A percentile compares a stretch with the other conserved stretches of the same genome.
These are phyloP conservation scores for Melanostoma scalare DNA, from an alignment of 2,888 invertebrate species.

Conservation along the genomic window DNA sequence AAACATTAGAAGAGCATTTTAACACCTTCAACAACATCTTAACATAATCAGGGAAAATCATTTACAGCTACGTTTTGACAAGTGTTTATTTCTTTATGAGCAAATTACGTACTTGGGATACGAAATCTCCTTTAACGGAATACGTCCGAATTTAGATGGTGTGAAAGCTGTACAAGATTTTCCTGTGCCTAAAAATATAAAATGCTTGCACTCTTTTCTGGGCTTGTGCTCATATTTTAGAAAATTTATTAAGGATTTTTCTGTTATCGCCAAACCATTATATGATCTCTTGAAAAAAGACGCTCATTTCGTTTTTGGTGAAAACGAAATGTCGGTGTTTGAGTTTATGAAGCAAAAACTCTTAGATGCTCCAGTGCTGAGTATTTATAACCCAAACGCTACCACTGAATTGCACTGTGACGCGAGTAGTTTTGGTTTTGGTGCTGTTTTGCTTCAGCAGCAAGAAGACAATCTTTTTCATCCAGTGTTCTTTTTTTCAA, in stretches of 20 bases:
- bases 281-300: conserved; percentile 11
- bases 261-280: conserved; percentile 15
- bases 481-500: too few species aligned
- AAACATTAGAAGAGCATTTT: conserved; percentile 28
- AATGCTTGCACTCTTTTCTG: background rate
- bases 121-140: conserved; percentile 1
- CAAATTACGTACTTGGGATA: conserved; percentile 30
- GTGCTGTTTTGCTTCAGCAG: too few species aligned
- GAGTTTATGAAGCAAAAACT: background rate
- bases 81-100: conserved; percentile 68
- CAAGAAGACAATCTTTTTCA: too few species aligned
- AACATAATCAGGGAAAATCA: conserved; percentile 56
- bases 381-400: conserved; percentile 72
- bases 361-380: conserved; percentile 69
- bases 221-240: conserved; percentile 46
- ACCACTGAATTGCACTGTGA: conserved; percentile 27
- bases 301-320: conserved; percentile 3
- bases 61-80: conserved; percentile 59
- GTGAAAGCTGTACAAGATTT: conserved; percentile 13
- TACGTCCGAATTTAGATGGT: conserved; percentile 10
- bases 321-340: background rate
- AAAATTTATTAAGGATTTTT: conserved; percentile 19
- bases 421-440: too few species aligned
- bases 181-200: conserved; percentile 19
- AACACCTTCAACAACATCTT: conserved; percentile 23